Conservation (phyloP, 2,113 vertebrate genomes). For the Odocoileus virginianus region DNA sequence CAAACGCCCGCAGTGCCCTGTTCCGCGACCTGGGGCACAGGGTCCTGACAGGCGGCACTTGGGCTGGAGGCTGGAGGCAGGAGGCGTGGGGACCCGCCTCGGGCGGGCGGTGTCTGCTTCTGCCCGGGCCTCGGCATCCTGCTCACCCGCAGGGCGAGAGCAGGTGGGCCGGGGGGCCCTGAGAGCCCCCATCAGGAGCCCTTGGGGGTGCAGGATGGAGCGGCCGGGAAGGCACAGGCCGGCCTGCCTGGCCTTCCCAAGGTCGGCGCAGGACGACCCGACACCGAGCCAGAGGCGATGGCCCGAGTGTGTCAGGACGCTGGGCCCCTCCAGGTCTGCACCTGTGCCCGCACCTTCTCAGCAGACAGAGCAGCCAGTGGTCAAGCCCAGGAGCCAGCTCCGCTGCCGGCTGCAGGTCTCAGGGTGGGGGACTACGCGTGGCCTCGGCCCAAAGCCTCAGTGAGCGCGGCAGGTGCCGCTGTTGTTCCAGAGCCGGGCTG, state of each 20-base stretch:
- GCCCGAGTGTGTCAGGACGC: rapidly evolving
- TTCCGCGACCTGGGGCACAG: neutral
- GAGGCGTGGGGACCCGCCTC: rapidly evolving
- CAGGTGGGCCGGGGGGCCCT: neutral
- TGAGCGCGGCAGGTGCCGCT: neutral
- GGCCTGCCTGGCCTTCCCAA: neutral
- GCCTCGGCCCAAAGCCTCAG: neutral
- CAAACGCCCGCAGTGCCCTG: rapidly evolving
- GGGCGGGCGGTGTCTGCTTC: neutral
- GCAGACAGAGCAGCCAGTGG: neutral
- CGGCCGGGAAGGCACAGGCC: rapidly evolving
- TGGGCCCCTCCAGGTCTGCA: neutral
- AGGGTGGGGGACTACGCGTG: neutral
- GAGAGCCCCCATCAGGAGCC: neutral
- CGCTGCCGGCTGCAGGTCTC: neutral
- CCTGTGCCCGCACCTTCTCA: neutral
- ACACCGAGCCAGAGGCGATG: rapidly evolving
- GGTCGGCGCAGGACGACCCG: neutral
- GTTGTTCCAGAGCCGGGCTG: neutral
- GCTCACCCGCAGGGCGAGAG: neutral
- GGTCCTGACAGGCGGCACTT: neutral
- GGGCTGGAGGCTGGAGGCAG: neutral
- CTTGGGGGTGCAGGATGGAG: rapidly evolving
- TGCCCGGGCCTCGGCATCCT: neutral
- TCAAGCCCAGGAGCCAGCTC: neutral